Evolutionary conservation across 64 coral and sea anemone genomes (phyloP), one percentile per base, ranked within the genome.

Genomic region (Porites australiensis): DNA sequence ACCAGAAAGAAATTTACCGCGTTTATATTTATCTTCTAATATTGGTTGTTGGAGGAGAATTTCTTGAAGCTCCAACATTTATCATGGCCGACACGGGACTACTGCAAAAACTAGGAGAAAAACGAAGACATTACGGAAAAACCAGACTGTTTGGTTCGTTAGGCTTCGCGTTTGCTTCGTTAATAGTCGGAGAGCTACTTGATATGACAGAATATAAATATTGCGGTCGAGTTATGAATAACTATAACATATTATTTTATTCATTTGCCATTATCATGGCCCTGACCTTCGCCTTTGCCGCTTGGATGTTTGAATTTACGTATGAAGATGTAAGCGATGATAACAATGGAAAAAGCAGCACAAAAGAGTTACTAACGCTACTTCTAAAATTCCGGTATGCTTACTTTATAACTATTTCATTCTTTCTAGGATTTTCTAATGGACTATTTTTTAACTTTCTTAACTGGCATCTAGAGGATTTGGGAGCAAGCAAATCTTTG

Each of bases 1-100:
- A 96, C 79, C 46, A 87, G 23, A 57, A 58, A 13, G 95, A 94
- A 88, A 93, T 96, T 9, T 72, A 88, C 45, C 49, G 20, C 12
- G 76, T 91, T 13, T 96, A 90, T 79, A 82, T 91, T 21, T 72
- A 65, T 75, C 72, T 98, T 44, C 57, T 98, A 74, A 89, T 95
- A 58, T 59, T 98, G 50, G 90, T 95, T 67, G 92, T 98, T 22
- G 67, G 81, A 45, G 94, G 97, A 43, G 97, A 98, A 74, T 91
- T 96, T 63, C 93, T 98, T 64, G 97, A 98, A 69, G 97, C 97
- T 3, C 97, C 97, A 2, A 95, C 97, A 12, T 98, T 98, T 67
- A 93, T 98, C 16, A 89, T 98, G 87, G 82, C 94, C 8, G 97
- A 98, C 76, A 96, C 97, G 4, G 97, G 90, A 1, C 69, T 98